phyloP scores from a whole-genome alignment of 1,140 invertebrate species.

The Macrostomum lignano region DNA sequence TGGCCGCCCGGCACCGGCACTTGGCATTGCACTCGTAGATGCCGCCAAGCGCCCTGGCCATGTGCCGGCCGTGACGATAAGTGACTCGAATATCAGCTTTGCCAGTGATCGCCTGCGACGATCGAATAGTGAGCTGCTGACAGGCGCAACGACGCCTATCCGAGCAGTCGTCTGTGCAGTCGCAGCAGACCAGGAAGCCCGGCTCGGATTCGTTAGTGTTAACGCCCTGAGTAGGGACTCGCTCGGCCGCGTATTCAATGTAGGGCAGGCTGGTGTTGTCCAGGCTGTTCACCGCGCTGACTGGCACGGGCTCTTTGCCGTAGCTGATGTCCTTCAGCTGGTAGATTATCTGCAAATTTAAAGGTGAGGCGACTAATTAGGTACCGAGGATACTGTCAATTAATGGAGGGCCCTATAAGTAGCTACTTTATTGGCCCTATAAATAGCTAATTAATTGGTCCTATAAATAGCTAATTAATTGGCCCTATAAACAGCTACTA shows the following conservation, averaged over 20 bases:
- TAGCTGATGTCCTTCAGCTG: slow-evolving; percentile 44
- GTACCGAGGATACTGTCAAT: no score
- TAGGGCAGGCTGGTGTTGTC: slow-evolving; percentile 48
- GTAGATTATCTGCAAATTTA: no score
- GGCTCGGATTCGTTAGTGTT: no score
- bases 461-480: no score
- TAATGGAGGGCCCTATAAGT: no score
- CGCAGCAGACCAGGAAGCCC: slow-evolving; percentile 57
- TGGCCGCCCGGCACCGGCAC: slow-evolving; percentile 21
- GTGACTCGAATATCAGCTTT: no score
- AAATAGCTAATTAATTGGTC: no score
- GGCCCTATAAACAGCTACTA: no score
- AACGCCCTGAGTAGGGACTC: no score
- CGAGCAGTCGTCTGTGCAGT: slow-evolving; percentile 66
- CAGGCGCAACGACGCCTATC: slow-evolving; percentile 61
- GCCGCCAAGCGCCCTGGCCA: no score
- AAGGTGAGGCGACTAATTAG: no score
- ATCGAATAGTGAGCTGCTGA: slow-evolving; percentile 57
- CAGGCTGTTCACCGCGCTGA: slow-evolving; percentile 62
- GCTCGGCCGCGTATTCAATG: slow-evolving; percentile 52
- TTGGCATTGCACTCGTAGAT: slow-evolving; percentile 74
- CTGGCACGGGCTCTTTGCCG: slow-evolving; percentile 54
- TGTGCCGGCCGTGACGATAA: slow-evolving; percentile 12
- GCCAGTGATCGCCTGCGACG: slow-evolving; percentile 32
- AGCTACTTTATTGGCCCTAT: no score